These are phyloP conservation scores for Ptyas mucosa DNA, from an alignment of 2,113 vertebrate species.

Conservation along the genomic window DNA sequence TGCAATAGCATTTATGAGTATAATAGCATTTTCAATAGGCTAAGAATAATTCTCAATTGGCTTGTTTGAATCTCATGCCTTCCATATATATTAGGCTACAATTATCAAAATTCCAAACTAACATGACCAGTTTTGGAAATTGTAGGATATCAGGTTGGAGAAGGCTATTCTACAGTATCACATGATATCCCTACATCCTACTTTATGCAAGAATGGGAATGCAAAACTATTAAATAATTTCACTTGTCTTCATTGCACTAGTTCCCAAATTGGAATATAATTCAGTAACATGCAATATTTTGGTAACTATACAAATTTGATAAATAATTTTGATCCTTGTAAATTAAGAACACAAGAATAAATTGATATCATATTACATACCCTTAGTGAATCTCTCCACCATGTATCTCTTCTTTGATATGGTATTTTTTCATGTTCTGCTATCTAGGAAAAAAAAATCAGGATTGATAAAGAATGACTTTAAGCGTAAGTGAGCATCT, in stretches of 20 bases:
- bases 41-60: not conserved
- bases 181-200: not conserved
- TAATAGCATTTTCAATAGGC: not conserved
- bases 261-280: not conserved
- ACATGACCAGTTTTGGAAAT: not conserved
- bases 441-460: constrained; percentile 29
- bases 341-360: not conserved
- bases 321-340: not conserved
- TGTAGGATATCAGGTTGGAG: not conserved
- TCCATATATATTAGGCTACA: not conserved
- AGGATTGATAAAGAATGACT: not conserved
- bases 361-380: constrained; percentile 44
- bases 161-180: not conserved
- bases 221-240: not conserved
- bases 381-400: constrained; percentile 68
- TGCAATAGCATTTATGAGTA: not conserved
- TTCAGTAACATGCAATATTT: not conserved
- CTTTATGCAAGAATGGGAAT: not conserved
- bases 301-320: not conserved
- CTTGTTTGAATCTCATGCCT: not conserved
- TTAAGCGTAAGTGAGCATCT: not conserved
- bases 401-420: constrained; percentile 65
- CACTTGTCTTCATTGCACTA: not conserved
- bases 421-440: constrained; percentile 23
- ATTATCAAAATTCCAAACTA: not conserved